Evolutionary conservation across 92 coral and sea anemone genomes (phyloP), one percentile per base, ranked within the genome.

Genomic region (Heteractis magnifica): DNA sequence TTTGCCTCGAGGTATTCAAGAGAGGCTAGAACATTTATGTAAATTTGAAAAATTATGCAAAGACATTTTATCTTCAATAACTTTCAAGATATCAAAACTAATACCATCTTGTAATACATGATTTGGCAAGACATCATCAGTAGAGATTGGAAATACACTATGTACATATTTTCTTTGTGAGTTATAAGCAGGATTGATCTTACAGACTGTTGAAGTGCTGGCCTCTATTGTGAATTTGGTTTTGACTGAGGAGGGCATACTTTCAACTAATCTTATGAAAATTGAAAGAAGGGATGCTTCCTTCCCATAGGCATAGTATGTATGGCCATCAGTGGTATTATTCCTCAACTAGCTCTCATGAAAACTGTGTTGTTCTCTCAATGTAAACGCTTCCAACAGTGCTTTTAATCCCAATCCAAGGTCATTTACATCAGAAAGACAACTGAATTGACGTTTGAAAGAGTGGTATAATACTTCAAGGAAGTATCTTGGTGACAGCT

Each of bases 401-500:
- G 75, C 44, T 52, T 64, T 82, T 5, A 82, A 77, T 21, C 86
- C 79, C 75, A 71, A 77, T 34, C 53, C 21, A 34, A 71, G 15
- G 11, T 56, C 64, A 56, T 6, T 56, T 56, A 56, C 15, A 12
- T 18, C 70, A 74, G 82, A 65, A 26, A 78, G 81, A 60, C 81
- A 50, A 68, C 51, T 76, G 11, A 81, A 65, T 48, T 86, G 90
- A 13, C 79, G 62, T 64, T 77, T 86, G 77, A 86, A 86, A 16
- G 90, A 62, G 81, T 86, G 90, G 70, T 81, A 86, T 18, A 78
- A 48, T 4, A 86, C 19, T 53, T 86, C 86, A 81, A 86, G 89
- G 65, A 86, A 65, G 90, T 87, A 70, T 87, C 79, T 77, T 87
- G 83, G 10, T 87, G 86, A 26, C 90, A 87, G 73, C 87, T 87